These are phyloP conservation scores for Lasius fuliginosus DNA, from an alignment of 2,888 invertebrate genomes.

Conservation along the genomic window DNA sequence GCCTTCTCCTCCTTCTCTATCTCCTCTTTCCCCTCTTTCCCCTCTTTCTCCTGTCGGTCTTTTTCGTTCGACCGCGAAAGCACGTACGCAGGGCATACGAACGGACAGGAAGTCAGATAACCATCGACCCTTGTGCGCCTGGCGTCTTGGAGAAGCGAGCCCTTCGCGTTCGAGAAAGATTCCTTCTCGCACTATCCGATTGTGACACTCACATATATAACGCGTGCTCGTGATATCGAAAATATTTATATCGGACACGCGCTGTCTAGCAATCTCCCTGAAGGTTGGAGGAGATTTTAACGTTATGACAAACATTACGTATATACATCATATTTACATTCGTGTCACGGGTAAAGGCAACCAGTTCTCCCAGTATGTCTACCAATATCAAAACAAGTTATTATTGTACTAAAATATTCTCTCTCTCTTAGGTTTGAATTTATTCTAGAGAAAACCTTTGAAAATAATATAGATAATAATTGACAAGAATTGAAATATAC, in stretches of 20 bases:
- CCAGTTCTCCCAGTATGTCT: not conserved
- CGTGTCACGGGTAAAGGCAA: not conserved
- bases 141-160: conserved; percentile 70
- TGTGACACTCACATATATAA: conserved; percentile 51
- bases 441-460: not conserved
- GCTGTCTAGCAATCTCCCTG: conserved; percentile 17
- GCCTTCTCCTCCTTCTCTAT: not conserved
- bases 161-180: conserved; percentile 64
- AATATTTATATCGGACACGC: conserved; percentile 53
- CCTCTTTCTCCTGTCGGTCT: conserved; percentile 26
- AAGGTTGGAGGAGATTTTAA: conserved; percentile 6
- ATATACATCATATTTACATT: not conserved
- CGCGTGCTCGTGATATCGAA: conserved; percentile 38
- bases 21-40: not conserved
- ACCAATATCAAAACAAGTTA: not conserved
- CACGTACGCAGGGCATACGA: conserved; percentile 70
- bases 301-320: not conserved
- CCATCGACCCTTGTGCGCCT: conserved; percentile 77
- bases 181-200: conserved; percentile 57
- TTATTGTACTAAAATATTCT: not conserved
- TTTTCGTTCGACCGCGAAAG: conserved; percentile 65
- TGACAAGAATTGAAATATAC: not conserved
- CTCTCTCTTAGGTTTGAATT: not conserved
- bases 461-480: not conserved
- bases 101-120: conserved; percentile 80